Base-by-base conservation (phyloP, 2,797 vertebrate species). In the Cygnus olor region DNA sequence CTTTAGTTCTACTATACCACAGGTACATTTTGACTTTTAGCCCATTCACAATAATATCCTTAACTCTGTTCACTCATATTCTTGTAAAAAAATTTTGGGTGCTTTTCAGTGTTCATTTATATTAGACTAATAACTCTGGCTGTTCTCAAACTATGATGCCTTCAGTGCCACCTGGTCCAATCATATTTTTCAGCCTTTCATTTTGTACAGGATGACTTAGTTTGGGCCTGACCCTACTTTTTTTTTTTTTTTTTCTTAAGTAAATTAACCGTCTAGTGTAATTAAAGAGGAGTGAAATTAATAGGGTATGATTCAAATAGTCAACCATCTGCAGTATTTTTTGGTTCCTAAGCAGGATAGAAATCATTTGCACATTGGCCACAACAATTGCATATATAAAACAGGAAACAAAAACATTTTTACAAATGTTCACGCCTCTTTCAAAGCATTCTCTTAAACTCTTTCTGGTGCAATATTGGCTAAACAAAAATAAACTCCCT, bases 241-340 rank as follows among this genome's bases (percentile, higher is more conserved):
- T 85, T 15, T 65, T 85, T 4, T 17, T 17, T 17, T 17, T 44
- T 17, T 17, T 44, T 7, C 16, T 44, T 17, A 90, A 89, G 36
- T 42, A 90, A 87, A 93, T 94, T 81, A 93, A 30, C 51, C 94
- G 81, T 94, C 63, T 95, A 60, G 30, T 93, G 15, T 89, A 97
- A 94, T 90, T 96, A 96, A 66, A 91, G 65, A 93, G 82, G 53
- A 88, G 64, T 81, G 74, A 94, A 92, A 91, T 49, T 81, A 80
- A 83, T 89, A 92, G 63, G 18, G 36, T 28, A 80, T 72, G 38
- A 22, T 45, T 94, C 60, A 95, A 92, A 88, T 51, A 91, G 64
- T 58, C 51, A 91, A 60, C 91, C 85, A 95, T 92, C 79, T 97
- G 88, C 60, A 96, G 45, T 60, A 56, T 60, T 44, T 71, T 88